Evolutionary conservation across 1,140 invertebrate genomes (phyloP).

Genomic region (Drosophila elegans): DNA sequence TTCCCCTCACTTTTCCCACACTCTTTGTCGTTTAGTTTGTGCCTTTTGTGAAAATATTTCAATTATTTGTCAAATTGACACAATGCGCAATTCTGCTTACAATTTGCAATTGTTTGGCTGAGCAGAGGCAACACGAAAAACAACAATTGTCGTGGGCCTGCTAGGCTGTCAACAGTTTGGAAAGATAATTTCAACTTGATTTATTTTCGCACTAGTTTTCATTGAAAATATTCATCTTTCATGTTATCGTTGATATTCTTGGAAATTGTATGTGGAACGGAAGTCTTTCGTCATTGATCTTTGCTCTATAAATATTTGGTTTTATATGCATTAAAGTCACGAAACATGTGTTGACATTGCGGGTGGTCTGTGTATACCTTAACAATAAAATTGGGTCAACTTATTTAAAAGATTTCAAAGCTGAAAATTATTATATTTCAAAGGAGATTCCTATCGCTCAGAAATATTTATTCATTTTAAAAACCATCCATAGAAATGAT

Average conservation of each 20-base stretch:
- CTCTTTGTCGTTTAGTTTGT: constrained; percentile 33
- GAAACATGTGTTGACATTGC: constrained; percentile 35
- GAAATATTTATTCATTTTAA: too few relatives aligned
- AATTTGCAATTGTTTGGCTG: constrained; percentile 46
- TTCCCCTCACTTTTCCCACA: background rate
- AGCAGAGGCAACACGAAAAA: constrained; percentile 19
- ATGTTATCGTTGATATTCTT: constrained; percentile 7
- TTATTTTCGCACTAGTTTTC: constrained; percentile 56
- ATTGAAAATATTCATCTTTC: constrained; percentile 42
- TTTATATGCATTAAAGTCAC: constrained; percentile 18
- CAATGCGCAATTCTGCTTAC: constrained; percentile 56
- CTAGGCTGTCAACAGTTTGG: constrained; percentile 40
- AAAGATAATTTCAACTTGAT: constrained; percentile 54
- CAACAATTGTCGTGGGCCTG: constrained; percentile 30
- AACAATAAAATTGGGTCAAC: background rate
- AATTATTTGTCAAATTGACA: constrained; percentile 69
- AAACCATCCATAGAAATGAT: too few relatives aligned
- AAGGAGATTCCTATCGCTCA: too few relatives aligned
- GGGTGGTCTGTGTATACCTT: constrained; percentile 13
- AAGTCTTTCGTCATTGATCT: constrained; percentile 43
- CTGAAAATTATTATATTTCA: too few relatives aligned
- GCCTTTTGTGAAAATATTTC: constrained; percentile 63
- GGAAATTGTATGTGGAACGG: constrained; percentile 37
- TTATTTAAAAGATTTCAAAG: too few relatives aligned
- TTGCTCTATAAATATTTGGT: constrained; percentile 36